Conservation (phyloP, 2,888 invertebrate species). For the Ditylenchus weischeri region DNA sequence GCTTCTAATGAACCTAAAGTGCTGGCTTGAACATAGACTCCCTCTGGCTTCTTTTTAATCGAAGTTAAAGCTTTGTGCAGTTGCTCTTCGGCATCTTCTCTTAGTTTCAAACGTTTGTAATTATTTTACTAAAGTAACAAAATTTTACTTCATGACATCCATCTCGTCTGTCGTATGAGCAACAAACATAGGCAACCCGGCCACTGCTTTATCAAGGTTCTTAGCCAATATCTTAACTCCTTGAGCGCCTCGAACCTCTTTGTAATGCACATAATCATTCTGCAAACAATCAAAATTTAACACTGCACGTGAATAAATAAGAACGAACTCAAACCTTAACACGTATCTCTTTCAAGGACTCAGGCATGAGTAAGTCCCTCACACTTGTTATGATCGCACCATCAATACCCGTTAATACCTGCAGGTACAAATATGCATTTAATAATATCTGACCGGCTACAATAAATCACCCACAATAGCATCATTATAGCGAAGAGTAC, state of each 20-base stretch:
- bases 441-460: no score
- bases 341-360: conserved; percentile 90
- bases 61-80: conserved; percentile 83
- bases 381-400: conserved; percentile 97
- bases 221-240: conserved; percentile 98
- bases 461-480: conserved; percentile 67
- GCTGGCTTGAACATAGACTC: conserved; percentile 76
- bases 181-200: conserved; percentile 81
- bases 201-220: conserved; percentile 94
- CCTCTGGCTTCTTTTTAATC: conserved; percentile 83
- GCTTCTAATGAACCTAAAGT: conserved; percentile 98
- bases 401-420: conserved; percentile 86
- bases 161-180: conserved; percentile 90
- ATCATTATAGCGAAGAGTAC: conserved; percentile 85
- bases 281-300: conserved; percentile 40
- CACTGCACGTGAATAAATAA: neutral
- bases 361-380: conserved; percentile 88
- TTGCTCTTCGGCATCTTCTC: conserved; percentile 81
- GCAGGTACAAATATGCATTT: no score
- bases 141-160: conserved; percentile 69
- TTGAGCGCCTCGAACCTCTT: conserved; percentile 90
- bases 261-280: conserved; percentile 79
- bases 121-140: neutral
- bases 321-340: conserved; percentile 73
- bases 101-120: conserved; percentile 10